A percentile compares a stretch with the other conserved stretches of the same genome.
phyloP scores from a whole-genome alignment of 2,113 vertebrate species.

The Tympanuchus pallidicinctus region DNA sequence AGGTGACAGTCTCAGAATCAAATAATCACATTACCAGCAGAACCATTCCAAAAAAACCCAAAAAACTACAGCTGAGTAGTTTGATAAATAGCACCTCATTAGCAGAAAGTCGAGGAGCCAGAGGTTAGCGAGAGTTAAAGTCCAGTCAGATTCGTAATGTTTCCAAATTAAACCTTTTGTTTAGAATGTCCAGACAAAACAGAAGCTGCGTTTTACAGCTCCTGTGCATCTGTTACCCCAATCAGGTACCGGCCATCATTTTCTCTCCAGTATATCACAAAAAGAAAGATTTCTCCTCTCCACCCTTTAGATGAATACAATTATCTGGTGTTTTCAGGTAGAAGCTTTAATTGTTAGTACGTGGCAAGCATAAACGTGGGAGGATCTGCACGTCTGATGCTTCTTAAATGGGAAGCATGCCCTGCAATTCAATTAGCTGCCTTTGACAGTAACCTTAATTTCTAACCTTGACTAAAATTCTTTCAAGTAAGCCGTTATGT shows the following conservation, averaged over 20 bases:
- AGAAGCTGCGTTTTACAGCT: neutral
- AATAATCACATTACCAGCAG: neutral
- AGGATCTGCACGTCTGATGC: constrained; percentile 47
- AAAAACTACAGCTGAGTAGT: neutral
- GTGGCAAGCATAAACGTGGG: neutral
- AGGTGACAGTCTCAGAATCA: constrained; percentile 11
- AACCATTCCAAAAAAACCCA: neutral
- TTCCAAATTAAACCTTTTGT: constrained; percentile 48
- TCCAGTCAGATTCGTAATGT: constrained; percentile 1
- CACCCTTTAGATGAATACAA: neutral
- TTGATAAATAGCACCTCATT: constrained; percentile 52
- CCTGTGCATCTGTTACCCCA: constrained; percentile 3
- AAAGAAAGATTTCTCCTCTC: neutral
- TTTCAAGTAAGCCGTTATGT: constrained; percentile 8
- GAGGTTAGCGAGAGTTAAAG: constrained; percentile 21
- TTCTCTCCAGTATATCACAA: neutral
- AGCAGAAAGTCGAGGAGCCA: constrained; percentile 9
- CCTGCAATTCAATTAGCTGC: constrained; percentile 38
- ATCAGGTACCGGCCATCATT: constrained; percentile 1
- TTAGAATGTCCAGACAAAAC: neutral
- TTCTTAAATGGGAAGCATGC: constrained; percentile 21
- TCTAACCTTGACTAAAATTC: constrained; percentile 32
- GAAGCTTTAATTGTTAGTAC: constrained; percentile 55
- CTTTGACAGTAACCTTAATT: constrained; percentile 33
- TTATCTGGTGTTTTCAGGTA: constrained; percentile 23